Evolutionary conservation across 1,140 invertebrate genomes (phyloP), one percentile per base, ranked within the genome.

Genomic region (Mya arenaria): DNA sequence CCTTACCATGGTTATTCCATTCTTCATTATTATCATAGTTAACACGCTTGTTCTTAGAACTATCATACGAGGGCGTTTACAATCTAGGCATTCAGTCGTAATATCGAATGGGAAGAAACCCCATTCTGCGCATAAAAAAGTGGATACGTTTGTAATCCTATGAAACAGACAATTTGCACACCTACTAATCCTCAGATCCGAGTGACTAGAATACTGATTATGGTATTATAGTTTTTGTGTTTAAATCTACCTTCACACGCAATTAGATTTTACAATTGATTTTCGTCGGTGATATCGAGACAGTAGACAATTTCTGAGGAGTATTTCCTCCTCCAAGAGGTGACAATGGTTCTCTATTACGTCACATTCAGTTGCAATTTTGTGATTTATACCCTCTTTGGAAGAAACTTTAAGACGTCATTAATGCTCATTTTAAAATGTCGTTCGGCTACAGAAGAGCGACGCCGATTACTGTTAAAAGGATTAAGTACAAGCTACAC

Each of bases 121-220:
- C 60, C 39, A 36, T 73, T 17, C 13, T 36, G 19, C 19, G 30
- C 13, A 65, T 25, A 32, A 62, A 6, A 1, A 41, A n/a, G 15
- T 32, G 4, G 17, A 28, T 36, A 1, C 8, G 39, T 37, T 19
- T 34, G 28, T n/a, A n/a, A 39, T n/a, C n/a, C 41, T 15, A 44
- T 34, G 19, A 8, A 5, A 25, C 2, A 41, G 23, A 13, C 32
- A 30, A 39, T 28, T 13, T 6, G n/a, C 23, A 23, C 48, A 48
- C 32, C 28, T 15, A 56, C 15, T n/a, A 87, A 94, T 32, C 94
- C 95, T 30, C 95, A 96, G 85, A 92, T 94, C 6, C 96, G 95
- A 87, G 95, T 97, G n/a, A 97, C 96, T 3, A 95, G 96, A 90
- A 97, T 97, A 95, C 93, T 97, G 10, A 93, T 97, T 0, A 92